phyloP scores from a whole-genome alignment of 2,888 invertebrate genomes.

The Meteorus cinctellus region DNA sequence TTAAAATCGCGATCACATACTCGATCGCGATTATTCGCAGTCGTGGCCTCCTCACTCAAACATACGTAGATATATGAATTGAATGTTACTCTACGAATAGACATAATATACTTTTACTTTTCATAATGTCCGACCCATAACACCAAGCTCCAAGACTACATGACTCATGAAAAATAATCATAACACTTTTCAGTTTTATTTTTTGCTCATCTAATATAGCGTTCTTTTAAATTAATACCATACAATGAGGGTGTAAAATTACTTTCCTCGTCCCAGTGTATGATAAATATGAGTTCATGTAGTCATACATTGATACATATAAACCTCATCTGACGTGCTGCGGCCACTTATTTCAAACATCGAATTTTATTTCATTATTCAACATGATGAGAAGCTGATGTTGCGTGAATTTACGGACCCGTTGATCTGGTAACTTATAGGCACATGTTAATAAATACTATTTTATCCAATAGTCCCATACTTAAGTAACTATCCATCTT shows the following conservation, averaged over 20 bases:
- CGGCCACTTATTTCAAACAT: background rate
- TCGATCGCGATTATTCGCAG: conserved; percentile 21
- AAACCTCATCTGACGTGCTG: background rate
- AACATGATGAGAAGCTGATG: conserved; percentile 5
- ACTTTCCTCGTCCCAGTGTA: background rate
- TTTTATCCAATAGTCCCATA: conserved; percentile 46
- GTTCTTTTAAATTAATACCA: conserved; percentile 16
- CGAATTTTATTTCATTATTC: conserved; percentile 29
- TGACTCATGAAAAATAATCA: conserved; percentile 11
- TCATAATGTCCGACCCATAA: background rate
- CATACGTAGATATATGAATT: background rate
- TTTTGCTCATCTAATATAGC: background rate
- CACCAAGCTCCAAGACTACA: background rate
- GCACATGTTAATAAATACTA: conserved; percentile 47
- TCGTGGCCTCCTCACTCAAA: background rate
- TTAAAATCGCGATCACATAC: conserved; percentile 68
- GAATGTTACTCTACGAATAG: conserved; percentile 25
- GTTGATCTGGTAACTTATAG: conserved; percentile 52
- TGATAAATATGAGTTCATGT: background rate
- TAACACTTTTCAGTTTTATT: background rate
- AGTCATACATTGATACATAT: background rate
- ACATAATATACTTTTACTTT: conserved; percentile 47
- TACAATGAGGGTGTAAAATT: background rate
- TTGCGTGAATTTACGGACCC: conserved; percentile 31
- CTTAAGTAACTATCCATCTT: conserved; percentile 5